A percentile compares a stretch with the other conserved stretches of the same genome.
Conservation (phyloP, 2,888 invertebrate species). For the Drosophila nr. fundita region DNA sequence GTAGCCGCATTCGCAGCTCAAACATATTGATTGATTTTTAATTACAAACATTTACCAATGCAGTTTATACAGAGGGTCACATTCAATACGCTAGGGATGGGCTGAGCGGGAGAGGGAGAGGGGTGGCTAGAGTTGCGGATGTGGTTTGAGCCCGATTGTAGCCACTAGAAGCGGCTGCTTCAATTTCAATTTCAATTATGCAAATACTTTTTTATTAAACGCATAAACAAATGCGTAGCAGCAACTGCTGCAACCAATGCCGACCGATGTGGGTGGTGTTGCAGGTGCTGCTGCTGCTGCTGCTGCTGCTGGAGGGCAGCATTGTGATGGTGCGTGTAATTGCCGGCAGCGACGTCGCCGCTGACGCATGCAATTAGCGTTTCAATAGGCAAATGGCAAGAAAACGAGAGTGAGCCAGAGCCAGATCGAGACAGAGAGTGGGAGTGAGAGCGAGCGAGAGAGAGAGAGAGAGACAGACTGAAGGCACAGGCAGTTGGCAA, state of each 20-base stretch:
- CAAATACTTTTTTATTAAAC: constrained; percentile 73
- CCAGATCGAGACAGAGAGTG: not conserved
- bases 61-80: constrained; percentile 53
- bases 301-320: not conserved
- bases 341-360: constrained; percentile 44
- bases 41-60: constrained; percentile 73
- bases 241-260: constrained; percentile 31
- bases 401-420: constrained; percentile 13
- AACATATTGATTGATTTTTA: constrained; percentile 79
- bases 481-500: constrained; percentile 55
- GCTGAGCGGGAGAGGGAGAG: not conserved
- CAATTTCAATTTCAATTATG: constrained; percentile 73
- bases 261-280: not conserved
- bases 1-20: constrained; percentile 50
- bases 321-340: constrained; percentile 51
- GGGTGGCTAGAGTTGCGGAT: not conserved
- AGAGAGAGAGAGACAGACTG: not conserved
- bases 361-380: constrained; percentile 72
- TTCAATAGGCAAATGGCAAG: constrained; percentile 30
- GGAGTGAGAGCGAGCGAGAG: not conserved
- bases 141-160: not conserved
- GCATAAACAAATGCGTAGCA: constrained; percentile 70
- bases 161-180: constrained; percentile 62
- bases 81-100: constrained; percentile 14
- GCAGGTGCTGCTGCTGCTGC: not conserved